Conservation (phyloP, 2,888 invertebrate species). For the Drosophila borealis region DNA sequence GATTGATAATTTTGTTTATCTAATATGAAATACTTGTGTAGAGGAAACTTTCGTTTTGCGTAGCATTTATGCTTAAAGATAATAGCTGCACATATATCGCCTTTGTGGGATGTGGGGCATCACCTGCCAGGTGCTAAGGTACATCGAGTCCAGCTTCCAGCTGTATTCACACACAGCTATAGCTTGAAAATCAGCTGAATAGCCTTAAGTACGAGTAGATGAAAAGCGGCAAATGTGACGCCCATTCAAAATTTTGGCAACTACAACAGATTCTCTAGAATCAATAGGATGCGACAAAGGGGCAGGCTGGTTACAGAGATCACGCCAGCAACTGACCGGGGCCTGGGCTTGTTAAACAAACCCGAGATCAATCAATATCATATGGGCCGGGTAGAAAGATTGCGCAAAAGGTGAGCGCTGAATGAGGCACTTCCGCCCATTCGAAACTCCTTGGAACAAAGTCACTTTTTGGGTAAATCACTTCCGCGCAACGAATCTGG, state of each 20-base stretch:
- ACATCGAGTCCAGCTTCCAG: conserved; percentile 29
- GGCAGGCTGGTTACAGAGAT: conserved; percentile 48
- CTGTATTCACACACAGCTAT: conserved; percentile 49
- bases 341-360: conserved; percentile 60
- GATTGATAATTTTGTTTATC: conserved; percentile 11
- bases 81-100: neutral
- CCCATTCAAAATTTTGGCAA: conserved; percentile 52
- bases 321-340: conserved; percentile 65
- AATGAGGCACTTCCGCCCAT: conserved; percentile 67
- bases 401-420: conserved; percentile 49
- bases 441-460: conserved; percentile 52
- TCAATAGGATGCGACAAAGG: conserved; percentile 40
- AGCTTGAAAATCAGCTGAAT: conserved; percentile 22
- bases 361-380: conserved; percentile 67
- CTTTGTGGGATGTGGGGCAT: too few species aligned
- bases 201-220: conserved; percentile 25
- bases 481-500: conserved; percentile 75
- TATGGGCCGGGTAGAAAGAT: conserved; percentile 23
- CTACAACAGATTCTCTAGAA: conserved; percentile 32
- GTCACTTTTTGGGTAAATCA: conserved; percentile 71
- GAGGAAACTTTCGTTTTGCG: neutral
- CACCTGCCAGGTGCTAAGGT: too few species aligned
- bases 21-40: neutral
- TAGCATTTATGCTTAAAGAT: neutral
- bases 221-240: conserved; percentile 39